Conservation (phyloP, 2,888 invertebrate species). For the Habroteleia sp. region DNA sequence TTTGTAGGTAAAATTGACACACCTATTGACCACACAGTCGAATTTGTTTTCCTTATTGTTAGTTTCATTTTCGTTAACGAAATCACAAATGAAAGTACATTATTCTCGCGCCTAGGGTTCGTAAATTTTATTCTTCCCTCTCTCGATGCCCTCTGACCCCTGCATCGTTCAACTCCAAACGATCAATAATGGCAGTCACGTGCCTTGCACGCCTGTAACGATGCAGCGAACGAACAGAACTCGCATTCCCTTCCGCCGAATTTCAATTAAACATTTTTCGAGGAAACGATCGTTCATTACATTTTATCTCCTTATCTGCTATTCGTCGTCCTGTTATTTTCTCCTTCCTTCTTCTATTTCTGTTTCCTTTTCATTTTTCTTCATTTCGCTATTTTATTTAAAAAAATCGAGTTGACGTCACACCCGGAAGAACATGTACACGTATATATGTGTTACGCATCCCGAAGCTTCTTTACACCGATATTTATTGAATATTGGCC, state of each 20-base stretch:
- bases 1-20: conserved; percentile 46
- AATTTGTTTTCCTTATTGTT: conserved; percentile 3
- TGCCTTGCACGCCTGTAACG: conserved; percentile 67
- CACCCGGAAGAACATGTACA: conserved; percentile 44
- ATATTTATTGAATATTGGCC: conserved; percentile 81
- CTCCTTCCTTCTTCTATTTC: conserved; percentile 1
- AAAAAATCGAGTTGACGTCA: conserved; percentile 35
- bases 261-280: conserved; percentile 63
- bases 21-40: conserved; percentile 52
- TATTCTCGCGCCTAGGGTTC: conserved; percentile 14
- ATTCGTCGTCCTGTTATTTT: conserved; percentile 4
- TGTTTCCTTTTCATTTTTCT: background rate
- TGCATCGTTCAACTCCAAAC: conserved; percentile 65
- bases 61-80: background rate
- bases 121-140: conserved; percentile 36
- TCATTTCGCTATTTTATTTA: no score
- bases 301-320: background rate
- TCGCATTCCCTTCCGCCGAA: conserved; percentile 34
- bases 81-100: conserved; percentile 34
- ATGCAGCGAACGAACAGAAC: conserved; percentile 62
- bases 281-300: conserved; percentile 46
- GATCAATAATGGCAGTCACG: conserved; percentile 69
- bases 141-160: conserved; percentile 57
- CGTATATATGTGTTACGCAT: conserved; percentile 27
- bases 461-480: conserved; percentile 71